Conservation (phyloP, 2,113 vertebrate genomes). For the Cairina moschata region DNA sequence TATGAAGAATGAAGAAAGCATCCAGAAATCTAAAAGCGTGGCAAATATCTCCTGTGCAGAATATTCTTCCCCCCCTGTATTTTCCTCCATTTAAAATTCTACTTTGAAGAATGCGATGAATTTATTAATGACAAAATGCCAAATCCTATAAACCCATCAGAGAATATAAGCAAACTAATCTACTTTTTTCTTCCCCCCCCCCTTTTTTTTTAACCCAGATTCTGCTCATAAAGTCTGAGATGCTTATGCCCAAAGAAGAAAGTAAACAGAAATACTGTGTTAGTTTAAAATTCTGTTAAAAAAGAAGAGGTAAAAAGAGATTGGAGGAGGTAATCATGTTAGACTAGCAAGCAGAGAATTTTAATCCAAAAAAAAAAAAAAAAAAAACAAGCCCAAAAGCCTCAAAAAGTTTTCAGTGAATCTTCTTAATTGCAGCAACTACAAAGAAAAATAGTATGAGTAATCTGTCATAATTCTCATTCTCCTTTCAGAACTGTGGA, state of each 20-base stretch:
- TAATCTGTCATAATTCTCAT: conserved; percentile 40
- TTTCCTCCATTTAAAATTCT: neutral
- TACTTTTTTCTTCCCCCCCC: neutral
- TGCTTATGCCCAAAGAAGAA: neutral
- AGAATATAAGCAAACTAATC: neutral
- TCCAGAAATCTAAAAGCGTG: neutral
- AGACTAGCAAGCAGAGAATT: neutral
- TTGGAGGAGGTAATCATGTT: neutral
- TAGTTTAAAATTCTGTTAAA: neutral
- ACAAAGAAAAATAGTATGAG: conserved; percentile 54
- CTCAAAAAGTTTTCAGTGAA: conserved; percentile 20
- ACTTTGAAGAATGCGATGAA: neutral
- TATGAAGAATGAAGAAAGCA: neutral
- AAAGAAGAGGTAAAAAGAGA: neutral
- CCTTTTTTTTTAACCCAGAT: neutral
- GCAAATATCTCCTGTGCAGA: neutral
- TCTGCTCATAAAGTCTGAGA: neutral
- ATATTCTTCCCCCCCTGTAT: neutral
- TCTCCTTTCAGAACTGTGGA: conserved; percentile 41
- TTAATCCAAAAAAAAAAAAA: neutral
- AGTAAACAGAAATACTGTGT: neutral
- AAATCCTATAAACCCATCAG: neutral
- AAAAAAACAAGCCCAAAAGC: neutral
- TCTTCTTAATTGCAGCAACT: conserved; percentile 51
- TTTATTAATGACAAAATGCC: neutral